Percentiles rank a stretch among this genome's conserved stretches.
phyloP scores from a whole-genome alignment of 1,140 invertebrate species.

The Lepidurus apus region DNA sequence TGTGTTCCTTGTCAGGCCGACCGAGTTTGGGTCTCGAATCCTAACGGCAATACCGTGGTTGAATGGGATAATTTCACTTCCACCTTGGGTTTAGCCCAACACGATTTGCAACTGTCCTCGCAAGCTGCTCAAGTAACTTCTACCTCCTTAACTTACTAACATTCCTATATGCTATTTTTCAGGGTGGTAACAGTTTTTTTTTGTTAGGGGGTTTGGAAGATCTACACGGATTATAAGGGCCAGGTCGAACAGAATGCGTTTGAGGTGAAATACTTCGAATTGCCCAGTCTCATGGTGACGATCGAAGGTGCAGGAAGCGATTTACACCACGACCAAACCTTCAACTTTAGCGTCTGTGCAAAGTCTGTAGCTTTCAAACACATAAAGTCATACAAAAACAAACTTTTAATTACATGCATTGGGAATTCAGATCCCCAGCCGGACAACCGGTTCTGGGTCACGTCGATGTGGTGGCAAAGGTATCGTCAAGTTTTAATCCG shows the following conservation, averaged over 20 bases:
- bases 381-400: background rate
- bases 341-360: background rate
- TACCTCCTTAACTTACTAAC: background rate
- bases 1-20: conserved; percentile 48
- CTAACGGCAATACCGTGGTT: conserved; percentile 51
- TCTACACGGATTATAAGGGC: conserved; percentile 47
- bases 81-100: conserved; percentile 50
- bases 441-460: conserved; percentile 39
- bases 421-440: conserved; percentile 36
- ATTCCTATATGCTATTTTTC: too few species aligned
- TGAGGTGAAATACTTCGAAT: conserved; percentile 55
- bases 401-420: background rate
- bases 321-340: conserved; percentile 47
- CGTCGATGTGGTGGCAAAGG: conserved; percentile 26
- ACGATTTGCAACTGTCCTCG: conserved; percentile 51
- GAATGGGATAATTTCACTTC: conserved; percentile 55
- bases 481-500: background rate
- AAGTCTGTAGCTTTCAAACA: background rate
- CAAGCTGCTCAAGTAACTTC: conserved; percentile 48
- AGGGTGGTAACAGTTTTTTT: background rate
- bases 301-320: conserved; percentile 56
- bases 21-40: conserved; percentile 56
- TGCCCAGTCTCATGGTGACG: conserved; percentile 60
- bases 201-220: conserved; percentile 52
- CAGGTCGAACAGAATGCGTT: conserved; percentile 41